Evolutionary conservation across 2,113 vertebrate genomes (phyloP).

Genomic region (Turnix velox): DNA sequence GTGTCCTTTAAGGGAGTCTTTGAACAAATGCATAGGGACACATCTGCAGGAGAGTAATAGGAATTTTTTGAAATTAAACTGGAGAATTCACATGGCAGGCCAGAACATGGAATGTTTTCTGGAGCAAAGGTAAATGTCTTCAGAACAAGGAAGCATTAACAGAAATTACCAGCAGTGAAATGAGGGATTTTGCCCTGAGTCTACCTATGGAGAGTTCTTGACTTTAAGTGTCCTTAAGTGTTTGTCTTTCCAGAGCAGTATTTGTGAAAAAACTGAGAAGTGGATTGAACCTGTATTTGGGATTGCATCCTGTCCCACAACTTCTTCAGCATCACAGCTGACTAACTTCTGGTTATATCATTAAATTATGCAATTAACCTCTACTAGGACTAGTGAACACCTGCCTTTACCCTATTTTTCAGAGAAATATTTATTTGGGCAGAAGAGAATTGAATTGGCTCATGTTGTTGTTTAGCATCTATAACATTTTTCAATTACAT

Average conservation of each 20-base stretch:
- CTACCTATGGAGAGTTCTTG: not conserved
- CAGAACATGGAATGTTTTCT: not conserved
- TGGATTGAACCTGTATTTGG: not conserved
- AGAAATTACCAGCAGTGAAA: fast-evolving
- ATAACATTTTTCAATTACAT: not conserved
- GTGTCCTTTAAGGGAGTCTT: not conserved
- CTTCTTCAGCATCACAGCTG: not conserved
- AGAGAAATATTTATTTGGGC: not conserved
- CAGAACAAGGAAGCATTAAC: not conserved
- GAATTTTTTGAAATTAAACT: not conserved
- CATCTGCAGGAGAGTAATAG: not conserved
- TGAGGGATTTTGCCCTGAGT: not conserved
- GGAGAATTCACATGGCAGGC: not conserved
- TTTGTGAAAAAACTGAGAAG: not conserved
- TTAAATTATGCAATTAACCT: not conserved
- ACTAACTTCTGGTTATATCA: not conserved
- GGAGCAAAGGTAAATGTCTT: not conserved
- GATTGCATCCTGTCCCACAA: not conserved
- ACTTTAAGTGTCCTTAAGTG: not conserved
- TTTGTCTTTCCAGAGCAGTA: not conserved
- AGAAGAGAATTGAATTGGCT: not conserved
- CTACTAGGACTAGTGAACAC: not conserved
- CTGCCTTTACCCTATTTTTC: not conserved
- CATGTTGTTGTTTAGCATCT: not conserved
- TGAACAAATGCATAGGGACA: not conserved